Conservation (phyloP, 2,888 invertebrate species). For the Lasioglossum marginatum region DNA sequence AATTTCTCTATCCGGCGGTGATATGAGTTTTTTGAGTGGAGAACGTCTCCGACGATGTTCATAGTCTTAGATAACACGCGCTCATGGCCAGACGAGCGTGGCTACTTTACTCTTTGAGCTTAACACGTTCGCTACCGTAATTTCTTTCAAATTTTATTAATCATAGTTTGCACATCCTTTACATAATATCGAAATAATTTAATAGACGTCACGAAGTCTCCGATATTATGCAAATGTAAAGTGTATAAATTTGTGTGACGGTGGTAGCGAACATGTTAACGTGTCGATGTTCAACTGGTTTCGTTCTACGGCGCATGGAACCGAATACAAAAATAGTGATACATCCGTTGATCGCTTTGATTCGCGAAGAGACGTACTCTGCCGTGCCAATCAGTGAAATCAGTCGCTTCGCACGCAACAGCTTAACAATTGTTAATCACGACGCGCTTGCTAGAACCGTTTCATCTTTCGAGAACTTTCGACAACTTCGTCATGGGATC, state of each 20-base stretch:
- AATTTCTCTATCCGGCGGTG: neutral
- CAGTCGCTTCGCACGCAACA: neutral
- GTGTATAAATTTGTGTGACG: neutral
- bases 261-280: neutral
- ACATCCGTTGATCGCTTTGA: neutral
- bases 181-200: neutral
- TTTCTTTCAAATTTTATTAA: neutral
- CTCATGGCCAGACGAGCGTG: neutral
- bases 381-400: neutral
- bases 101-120: neutral
- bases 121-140: neutral
- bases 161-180: neutral
- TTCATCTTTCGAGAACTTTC: slow-evolving; percentile 18
- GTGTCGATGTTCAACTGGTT: neutral
- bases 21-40: neutral
- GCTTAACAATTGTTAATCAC: slow-evolving; percentile 33
- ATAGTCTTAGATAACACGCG: slow-evolving; percentile 20
- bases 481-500: slow-evolving; percentile 21
- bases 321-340: neutral
- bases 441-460: neutral
- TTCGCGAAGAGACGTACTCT: neutral
- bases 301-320: neutral
- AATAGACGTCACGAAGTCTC: too few relatives aligned
- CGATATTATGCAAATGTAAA: neutral
- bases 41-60: slow-evolving; percentile 20